These are phyloP conservation scores for Lepas anatifera DNA, from an alignment of 2,888 invertebrate species.

Conservation along the genomic window DNA sequence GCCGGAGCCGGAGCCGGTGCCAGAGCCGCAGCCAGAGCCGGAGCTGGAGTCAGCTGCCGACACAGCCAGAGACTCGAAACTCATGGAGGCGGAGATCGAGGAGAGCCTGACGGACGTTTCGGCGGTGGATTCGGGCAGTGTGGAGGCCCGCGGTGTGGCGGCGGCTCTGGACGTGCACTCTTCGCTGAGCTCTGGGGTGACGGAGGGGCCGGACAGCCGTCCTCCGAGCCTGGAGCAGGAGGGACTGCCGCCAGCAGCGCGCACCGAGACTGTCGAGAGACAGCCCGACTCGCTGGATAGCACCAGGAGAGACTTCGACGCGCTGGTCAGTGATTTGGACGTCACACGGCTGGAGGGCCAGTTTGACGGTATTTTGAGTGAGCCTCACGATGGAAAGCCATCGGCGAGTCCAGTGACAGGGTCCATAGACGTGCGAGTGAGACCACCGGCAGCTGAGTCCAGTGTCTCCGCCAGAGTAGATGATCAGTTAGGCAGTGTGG, in stretches of 20 bases:
- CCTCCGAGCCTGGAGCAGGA: constrained; percentile 17
- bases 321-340: neutral
- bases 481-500: too few relatives aligned
- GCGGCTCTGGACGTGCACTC: constrained; percentile 14
- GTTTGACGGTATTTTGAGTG: neutral
- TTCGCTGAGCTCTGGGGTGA: constrained; percentile 19
- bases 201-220: constrained; percentile 22
- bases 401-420: neutral
- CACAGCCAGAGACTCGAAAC: too few relatives aligned
- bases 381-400: neutral
- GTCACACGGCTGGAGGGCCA: neutral
- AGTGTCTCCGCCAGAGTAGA: too few relatives aligned
- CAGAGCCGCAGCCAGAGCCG: constrained; percentile 15
- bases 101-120: constrained; percentile 15
- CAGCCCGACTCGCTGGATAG: constrained; percentile 18
- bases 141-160: constrained; percentile 15
- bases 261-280: too few relatives aligned
- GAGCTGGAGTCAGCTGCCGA: neutral
- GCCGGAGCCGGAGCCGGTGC: neutral
- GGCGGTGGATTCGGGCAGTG: constrained; percentile 20
- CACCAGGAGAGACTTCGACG: constrained; percentile 15
- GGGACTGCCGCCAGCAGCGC: constrained; percentile 18
- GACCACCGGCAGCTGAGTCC: constrained; percentile 86
- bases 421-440: too few relatives aligned
- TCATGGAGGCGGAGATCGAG: neutral